Evolutionary conservation across 2,113 vertebrate species (phyloP).

Genomic region (Stigmatopora nigra): DNA sequence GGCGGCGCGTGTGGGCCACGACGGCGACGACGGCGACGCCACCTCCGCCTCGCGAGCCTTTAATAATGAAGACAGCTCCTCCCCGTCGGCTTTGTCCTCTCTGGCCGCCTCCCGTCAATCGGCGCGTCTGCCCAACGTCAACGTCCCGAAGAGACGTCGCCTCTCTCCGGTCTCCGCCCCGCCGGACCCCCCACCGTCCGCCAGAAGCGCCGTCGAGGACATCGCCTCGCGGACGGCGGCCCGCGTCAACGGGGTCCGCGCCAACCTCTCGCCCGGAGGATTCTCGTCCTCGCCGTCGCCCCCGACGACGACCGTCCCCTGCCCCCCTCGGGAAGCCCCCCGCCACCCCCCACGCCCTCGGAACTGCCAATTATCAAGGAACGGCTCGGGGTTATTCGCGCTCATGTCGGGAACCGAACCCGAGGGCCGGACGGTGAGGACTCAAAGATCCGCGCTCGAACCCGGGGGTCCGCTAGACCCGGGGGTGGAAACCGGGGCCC

Average conservation of each 20-base stretch:
- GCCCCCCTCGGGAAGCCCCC: constrained; percentile 61
- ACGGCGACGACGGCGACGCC: constrained; percentile 57
- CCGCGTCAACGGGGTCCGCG: constrained; percentile 77
- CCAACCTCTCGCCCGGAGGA: constrained; percentile 69
- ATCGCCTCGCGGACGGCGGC: constrained; percentile 83
- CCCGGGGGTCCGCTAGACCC: constrained; percentile 48
- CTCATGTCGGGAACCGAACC: constrained; percentile 55
- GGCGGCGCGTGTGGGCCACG: constrained; percentile 46
- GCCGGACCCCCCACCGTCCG: constrained; percentile 46
- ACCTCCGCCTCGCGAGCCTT: constrained; percentile 76
- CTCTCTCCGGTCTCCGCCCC: constrained; percentile 70
- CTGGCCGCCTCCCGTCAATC: constrained; percentile 75
- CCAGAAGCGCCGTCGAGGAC: constrained; percentile 63
- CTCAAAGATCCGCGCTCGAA: constrained; percentile 50
- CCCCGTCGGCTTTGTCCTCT: constrained; percentile 77
- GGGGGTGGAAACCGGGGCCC: constrained; percentile 45
- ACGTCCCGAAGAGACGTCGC: constrained; percentile 77
- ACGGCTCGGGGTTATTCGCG: constrained; percentile 58
- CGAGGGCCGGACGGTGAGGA: constrained; percentile 52
- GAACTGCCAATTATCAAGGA: constrained; percentile 73
- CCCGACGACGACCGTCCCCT: constrained; percentile 60
- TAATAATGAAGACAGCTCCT: constrained; percentile 85
- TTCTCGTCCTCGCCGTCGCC: constrained; percentile 63
- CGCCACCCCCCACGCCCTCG: constrained; percentile 67
- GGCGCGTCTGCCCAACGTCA: constrained; percentile 74